phyloP scores from a whole-genome alignment of 2,797 vertebrate species.

The Intellagama lesueurii region DNA sequence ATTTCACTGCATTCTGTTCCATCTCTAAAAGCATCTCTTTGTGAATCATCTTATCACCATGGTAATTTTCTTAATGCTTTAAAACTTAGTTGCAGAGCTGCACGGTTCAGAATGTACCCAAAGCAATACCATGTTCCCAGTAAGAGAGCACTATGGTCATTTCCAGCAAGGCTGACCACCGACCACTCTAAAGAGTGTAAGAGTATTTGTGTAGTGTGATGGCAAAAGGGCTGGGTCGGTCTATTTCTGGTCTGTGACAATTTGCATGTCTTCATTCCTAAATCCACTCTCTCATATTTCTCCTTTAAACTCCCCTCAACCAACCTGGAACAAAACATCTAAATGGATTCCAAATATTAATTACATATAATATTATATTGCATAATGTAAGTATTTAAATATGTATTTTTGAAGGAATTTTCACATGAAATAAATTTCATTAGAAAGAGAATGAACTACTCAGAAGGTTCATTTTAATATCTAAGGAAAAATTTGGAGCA shows the following conservation, averaged over 20 bases:
- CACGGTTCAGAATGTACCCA: conserved; percentile 1
- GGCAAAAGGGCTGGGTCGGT: neutral
- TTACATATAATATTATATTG: too few relatives aligned
- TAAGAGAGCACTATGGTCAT: neutral
- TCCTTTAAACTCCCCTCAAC: neutral
- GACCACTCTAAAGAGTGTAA: neutral
- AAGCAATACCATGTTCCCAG: neutral
- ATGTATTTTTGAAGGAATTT: too few relatives aligned
- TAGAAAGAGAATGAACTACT: too few relatives aligned
- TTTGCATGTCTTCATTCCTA: too few relatives aligned
- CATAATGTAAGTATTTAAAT: too few relatives aligned
- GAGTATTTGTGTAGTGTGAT: neutral
- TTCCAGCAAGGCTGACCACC: neutral
- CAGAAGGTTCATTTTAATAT: too few relatives aligned
- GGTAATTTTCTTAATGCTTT: neutral
- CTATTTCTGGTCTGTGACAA: too few relatives aligned
- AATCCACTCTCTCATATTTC: too few relatives aligned
- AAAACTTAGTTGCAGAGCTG: neutral
- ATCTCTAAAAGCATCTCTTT: neutral
- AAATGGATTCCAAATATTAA: too few relatives aligned
- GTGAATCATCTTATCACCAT: neutral
- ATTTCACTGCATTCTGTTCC: neutral
- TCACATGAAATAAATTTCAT: too few relatives aligned
- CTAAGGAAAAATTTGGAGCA: too few relatives aligned
- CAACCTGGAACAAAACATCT: too few relatives aligned